Conservation (phyloP, 1,140 invertebrate genomes). For the Eupristina koningsbergeri region DNA sequence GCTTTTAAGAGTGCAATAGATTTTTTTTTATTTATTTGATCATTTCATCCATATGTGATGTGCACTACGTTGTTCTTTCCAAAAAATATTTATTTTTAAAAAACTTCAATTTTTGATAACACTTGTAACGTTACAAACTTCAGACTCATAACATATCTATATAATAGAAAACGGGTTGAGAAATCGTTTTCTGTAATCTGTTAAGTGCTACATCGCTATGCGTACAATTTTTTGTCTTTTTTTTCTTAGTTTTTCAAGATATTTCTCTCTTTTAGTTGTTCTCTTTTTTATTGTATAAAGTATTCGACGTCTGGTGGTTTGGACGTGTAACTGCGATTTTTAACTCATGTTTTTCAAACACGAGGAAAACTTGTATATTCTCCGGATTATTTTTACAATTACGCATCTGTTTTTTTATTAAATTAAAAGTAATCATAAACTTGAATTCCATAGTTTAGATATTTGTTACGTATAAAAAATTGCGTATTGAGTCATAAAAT, state of each 20-base stretch:
- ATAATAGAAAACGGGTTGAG: background rate
- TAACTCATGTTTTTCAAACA: background rate
- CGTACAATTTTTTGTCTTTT: background rate
- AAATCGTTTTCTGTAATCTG: background rate
- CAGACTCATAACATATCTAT: background rate
- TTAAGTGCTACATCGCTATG: background rate
- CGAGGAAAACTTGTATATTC: background rate
- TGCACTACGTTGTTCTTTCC: too few species aligned
- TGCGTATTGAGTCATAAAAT: background rate
- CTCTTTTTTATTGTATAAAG: background rate
- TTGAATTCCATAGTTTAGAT: background rate
- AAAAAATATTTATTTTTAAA: too few species aligned
- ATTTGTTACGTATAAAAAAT: background rate
- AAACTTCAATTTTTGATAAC: too few species aligned
- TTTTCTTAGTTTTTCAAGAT: background rate
- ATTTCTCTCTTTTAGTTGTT: background rate
- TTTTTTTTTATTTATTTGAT: too few species aligned
- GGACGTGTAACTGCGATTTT: background rate
- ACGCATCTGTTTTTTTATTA: background rate
- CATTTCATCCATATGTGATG: too few species aligned
- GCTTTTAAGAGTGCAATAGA: too few species aligned
- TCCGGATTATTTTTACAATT: slow-evolving; percentile 1
- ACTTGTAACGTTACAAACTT: too few species aligned
- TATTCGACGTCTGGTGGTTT: background rate
- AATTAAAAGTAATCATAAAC: slow-evolving; percentile 4